Conservation (phyloP, 2,797 vertebrate genomes). For the Selene dorsalis region DNA sequence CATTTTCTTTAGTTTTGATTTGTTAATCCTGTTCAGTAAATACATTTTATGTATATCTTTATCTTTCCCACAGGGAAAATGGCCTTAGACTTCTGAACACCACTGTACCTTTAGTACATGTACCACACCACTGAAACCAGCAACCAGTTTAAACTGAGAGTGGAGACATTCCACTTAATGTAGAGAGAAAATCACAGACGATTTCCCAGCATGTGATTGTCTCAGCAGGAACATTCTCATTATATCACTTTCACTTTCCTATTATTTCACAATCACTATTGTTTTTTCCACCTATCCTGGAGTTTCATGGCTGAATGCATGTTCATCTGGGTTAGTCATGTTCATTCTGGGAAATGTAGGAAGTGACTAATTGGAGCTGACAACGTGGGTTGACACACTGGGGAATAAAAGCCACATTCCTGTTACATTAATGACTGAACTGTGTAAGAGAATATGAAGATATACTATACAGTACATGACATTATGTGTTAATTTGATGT, state of each 20-base stretch:
- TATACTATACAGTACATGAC: not conserved
- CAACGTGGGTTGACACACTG: not conserved
- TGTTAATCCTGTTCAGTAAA: too few species aligned
- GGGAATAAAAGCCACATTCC: not conserved
- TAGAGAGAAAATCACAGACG: not conserved
- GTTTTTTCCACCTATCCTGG: constrained; percentile 3
- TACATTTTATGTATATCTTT: too few species aligned
- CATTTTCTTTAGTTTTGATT: too few species aligned
- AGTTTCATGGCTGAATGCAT: not conserved
- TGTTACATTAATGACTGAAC: not conserved
- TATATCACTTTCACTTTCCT: not conserved
- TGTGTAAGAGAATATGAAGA: not conserved
- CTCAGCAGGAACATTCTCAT: not conserved
- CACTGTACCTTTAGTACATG: too few species aligned
- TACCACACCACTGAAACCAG: too few species aligned
- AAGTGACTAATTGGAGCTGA: constrained; percentile 1
- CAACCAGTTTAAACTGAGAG: too few species aligned
- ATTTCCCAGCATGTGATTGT: not conserved
- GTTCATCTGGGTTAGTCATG: not conserved
- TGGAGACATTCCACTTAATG: not conserved
- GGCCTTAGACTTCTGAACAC: too few species aligned
- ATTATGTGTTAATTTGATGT: constrained; percentile 38
- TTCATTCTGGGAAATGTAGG: not conserved
- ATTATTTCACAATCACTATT: constrained; percentile 8
- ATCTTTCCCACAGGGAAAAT: too few species aligned